phyloP scores from a whole-genome alignment of 1,140 invertebrate species.

The Lucilia sericata region DNA sequence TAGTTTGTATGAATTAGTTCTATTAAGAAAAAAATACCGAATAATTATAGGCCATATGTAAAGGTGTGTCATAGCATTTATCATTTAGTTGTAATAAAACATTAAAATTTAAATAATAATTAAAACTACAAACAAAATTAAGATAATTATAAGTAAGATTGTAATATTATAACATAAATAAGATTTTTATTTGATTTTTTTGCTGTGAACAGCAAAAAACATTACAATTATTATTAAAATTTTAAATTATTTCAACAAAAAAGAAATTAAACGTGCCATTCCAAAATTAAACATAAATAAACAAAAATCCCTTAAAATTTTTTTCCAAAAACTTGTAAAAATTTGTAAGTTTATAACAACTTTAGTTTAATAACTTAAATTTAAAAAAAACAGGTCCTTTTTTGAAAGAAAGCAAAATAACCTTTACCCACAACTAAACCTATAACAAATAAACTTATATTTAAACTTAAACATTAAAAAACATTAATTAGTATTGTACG shows the following conservation, averaged over 20 bases:
- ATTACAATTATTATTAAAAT: slow-evolving; percentile 9
- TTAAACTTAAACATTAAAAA: not conserved
- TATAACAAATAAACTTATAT: not conserved
- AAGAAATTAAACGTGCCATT: slow-evolving; percentile 43
- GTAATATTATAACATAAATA: too few relatives aligned
- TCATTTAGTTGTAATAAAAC: slow-evolving; percentile 41
- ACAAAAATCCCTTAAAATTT: not conserved
- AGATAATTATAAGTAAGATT: too few relatives aligned
- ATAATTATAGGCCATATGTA: slow-evolving; percentile 60
- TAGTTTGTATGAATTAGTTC: not conserved
- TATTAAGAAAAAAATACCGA: not conserved
- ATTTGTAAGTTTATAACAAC: not conserved
- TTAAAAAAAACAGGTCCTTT: not conserved
- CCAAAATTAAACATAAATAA: slow-evolving; percentile 28
- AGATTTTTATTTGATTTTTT: not conserved
- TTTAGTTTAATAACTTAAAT: not conserved
- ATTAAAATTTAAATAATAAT: too few relatives aligned
- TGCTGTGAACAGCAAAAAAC: not conserved
- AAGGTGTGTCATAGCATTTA: slow-evolving; percentile 66
- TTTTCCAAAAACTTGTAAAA: not conserved
- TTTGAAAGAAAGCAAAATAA: slow-evolving; percentile 1
- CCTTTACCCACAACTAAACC: not conserved
- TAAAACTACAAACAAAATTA: too few relatives aligned
- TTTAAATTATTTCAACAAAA: slow-evolving; percentile 10
- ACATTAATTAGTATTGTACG: slow-evolving; percentile 13